Base-by-base conservation (phyloP, 2,888 invertebrate genomes). In the Phragmatobia fuliginosa region DNA sequence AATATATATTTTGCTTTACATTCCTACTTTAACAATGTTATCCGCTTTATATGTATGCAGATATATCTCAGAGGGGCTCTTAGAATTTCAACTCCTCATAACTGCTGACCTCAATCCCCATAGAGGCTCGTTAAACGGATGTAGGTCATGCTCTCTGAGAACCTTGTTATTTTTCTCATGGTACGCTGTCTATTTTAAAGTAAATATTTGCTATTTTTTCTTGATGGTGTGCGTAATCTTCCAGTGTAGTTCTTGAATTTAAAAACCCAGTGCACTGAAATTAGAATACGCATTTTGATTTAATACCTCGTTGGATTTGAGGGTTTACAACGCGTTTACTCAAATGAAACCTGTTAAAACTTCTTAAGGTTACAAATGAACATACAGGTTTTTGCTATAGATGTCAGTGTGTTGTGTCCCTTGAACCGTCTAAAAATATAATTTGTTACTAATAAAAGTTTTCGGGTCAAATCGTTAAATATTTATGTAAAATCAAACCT, bases 111-210 rank as follows among this genome's bases (percentile, higher is more conserved):
- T 74, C 68, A 75, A 81, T 78, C 82, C 77, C 70, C 72, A 49
- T 68, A 68, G 58, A 78, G 82, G 75, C 76, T 83, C 78, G 79
- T 83, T 81, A 74, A 70, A 70, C 63, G 75, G 78, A 88, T 83
- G 72, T 88, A 75, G 89, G 89, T 86, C 88, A 85, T 74, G 81
- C 83, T 79, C 73, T 76, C 70, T 72, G 68, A 66, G 65, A 75
- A 67, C 73, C 62, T 64, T 70, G 71, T 72, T 63, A 60, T 56
- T 56, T 52, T 56, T 28, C 52, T 16, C 2, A 56, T 33, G 49
- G 33, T 21, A 36, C 18, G 49, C 11, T 66, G n/a, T 14, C 7
- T 56, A 6, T 14, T 56, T 56, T 28, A 16, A 11, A 5, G 52
- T 52, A 28, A 14, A 14, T 28, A 28, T 56, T 56, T 56, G 28